These are phyloP conservation scores for Ammodytes dubius DNA, from an alignment of 2,113 vertebrate genomes.

Conservation along the genomic window DNA sequence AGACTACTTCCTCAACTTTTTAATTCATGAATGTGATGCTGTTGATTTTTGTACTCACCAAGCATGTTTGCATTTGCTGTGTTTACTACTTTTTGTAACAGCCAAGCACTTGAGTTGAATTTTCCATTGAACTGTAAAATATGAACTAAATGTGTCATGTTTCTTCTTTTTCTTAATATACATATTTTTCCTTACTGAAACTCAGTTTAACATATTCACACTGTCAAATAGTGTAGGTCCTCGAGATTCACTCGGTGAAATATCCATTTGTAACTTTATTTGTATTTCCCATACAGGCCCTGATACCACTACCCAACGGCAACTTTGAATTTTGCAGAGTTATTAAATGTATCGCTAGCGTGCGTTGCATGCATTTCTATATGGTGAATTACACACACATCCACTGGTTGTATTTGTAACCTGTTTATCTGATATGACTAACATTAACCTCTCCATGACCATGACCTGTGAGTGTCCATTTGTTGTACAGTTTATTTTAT, in stretches of 20 bases:
- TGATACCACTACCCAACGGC: not conserved
- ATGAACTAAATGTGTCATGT: constrained; percentile 13
- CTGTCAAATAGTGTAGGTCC: constrained; percentile 2
- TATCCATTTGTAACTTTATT: constrained; percentile 1
- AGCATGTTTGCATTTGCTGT: constrained; percentile 66
- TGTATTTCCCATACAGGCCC: constrained; percentile 29
- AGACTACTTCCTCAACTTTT: constrained; percentile 38
- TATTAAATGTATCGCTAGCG: constrained; percentile 26
- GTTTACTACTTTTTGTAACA: constrained; percentile 54
- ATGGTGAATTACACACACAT: constrained; percentile 21
- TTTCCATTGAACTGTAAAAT: constrained; percentile 54
- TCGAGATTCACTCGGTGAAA: constrained; percentile 23
- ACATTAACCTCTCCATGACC: constrained; percentile 48
- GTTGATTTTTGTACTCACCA: constrained; percentile 65
- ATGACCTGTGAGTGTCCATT: constrained; percentile 55
- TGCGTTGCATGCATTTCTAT: constrained; percentile 34
- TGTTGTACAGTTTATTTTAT: constrained; percentile 70
- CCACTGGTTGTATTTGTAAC: constrained; percentile 31
- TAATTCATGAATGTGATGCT: constrained; percentile 57
- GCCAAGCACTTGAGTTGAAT: constrained; percentile 33
- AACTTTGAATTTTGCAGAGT: constrained; percentile 9
- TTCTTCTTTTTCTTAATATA: constrained; percentile 5
- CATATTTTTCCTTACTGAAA: constrained; percentile 14
- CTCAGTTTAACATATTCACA: not conserved
- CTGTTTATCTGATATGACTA: constrained; percentile 27